phyloP scores from a whole-genome alignment of 2,888 invertebrate species.

The Leptarthrus brevirostris region DNA sequence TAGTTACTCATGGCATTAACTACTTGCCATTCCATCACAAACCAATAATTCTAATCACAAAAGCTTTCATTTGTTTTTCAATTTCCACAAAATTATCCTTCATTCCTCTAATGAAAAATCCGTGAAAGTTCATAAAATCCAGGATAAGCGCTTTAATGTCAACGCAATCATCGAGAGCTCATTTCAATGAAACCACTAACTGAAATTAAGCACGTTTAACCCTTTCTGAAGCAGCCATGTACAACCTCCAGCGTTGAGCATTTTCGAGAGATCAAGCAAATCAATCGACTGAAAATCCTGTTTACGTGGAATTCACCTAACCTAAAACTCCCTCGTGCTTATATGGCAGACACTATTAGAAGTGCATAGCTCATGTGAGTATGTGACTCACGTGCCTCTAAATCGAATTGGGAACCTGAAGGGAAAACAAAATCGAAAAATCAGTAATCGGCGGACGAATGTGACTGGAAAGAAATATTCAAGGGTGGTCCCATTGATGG shows the following conservation, averaged over 20 bases:
- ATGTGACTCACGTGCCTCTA: slow-evolving; percentile 39
- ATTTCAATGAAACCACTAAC: slow-evolving; percentile 1
- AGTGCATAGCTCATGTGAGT: not conserved
- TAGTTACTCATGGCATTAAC: too few species aligned
- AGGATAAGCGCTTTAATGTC: too few species aligned
- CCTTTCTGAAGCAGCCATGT: slow-evolving; percentile 12
- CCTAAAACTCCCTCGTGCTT: not conserved
- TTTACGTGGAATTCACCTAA: slow-evolving; percentile 30
- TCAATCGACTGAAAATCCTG: slow-evolving; percentile 48
- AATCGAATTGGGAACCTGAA: slow-evolving; percentile 30
- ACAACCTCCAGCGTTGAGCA: slow-evolving; percentile 1
- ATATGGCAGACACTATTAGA: not conserved
- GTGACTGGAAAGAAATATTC: slow-evolving; percentile 27
- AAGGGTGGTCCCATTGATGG: slow-evolving; percentile 3
- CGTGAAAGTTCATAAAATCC: too few species aligned
- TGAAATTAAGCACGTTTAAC: slow-evolving; percentile 35
- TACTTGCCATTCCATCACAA: too few species aligned
- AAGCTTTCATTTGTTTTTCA: too few species aligned
- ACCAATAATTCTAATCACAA: too few species aligned
- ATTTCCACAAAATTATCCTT: too few species aligned
- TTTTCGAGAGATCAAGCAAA: slow-evolving; percentile 39
- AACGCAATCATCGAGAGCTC: slow-evolving; percentile 7
- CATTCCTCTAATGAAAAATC: too few species aligned
- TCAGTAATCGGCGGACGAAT: slow-evolving; percentile 19
- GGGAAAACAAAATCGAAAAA: slow-evolving; percentile 38